These are phyloP conservation scores for Nanorana parkeri DNA, from an alignment of 2,113 vertebrate genomes.

Conservation along the genomic window DNA sequence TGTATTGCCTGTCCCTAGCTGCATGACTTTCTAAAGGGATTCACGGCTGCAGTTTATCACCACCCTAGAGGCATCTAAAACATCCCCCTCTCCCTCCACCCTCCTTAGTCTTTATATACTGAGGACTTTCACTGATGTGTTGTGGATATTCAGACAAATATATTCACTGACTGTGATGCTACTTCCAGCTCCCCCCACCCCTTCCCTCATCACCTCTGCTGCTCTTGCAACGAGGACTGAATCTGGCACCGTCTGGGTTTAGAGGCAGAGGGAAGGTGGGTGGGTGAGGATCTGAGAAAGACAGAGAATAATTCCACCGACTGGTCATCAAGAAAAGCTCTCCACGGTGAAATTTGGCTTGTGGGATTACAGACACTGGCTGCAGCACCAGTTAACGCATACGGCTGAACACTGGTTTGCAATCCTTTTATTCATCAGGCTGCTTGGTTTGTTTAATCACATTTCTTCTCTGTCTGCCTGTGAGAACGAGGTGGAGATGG, in stretches of 20 bases:
- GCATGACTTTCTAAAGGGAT: slow-evolving; percentile 3
- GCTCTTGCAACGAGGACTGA: slow-evolving; percentile 46
- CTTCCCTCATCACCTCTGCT: slow-evolving; percentile 51
- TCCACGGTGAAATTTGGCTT: slow-evolving; percentile 24
- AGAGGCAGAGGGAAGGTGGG: slow-evolving; percentile 47
- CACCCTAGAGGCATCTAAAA: slow-evolving; percentile 36
- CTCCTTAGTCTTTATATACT: slow-evolving; percentile 21
- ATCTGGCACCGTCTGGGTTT: slow-evolving; percentile 52
- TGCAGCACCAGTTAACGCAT: slow-evolving; percentile 45
- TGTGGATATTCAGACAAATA: slow-evolving; percentile 55
- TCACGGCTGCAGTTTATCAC: slow-evolving; percentile 22
- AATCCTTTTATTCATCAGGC: slow-evolving; percentile 45
- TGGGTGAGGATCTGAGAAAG: slow-evolving; percentile 47
- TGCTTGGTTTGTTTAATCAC: slow-evolving; percentile 66
- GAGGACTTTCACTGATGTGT: slow-evolving; percentile 47
- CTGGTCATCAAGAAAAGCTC: slow-evolving; percentile 43
- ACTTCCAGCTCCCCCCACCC: slow-evolving; percentile 36
- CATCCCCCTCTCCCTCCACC: slow-evolving; percentile 23
- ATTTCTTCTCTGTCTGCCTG: slow-evolving; percentile 66
- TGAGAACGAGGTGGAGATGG: slow-evolving; percentile 63
- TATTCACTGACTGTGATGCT: slow-evolving; percentile 48
- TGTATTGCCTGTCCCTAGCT: neutral
- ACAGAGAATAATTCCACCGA: slow-evolving; percentile 32
- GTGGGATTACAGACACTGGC: slow-evolving; percentile 3
- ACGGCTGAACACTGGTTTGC: slow-evolving; percentile 35